Evolutionary conservation across 2,888 invertebrate genomes (phyloP), one percentile per base, ranked within the genome.

Genomic region (Euspilapteryx auroguttella): DNA sequence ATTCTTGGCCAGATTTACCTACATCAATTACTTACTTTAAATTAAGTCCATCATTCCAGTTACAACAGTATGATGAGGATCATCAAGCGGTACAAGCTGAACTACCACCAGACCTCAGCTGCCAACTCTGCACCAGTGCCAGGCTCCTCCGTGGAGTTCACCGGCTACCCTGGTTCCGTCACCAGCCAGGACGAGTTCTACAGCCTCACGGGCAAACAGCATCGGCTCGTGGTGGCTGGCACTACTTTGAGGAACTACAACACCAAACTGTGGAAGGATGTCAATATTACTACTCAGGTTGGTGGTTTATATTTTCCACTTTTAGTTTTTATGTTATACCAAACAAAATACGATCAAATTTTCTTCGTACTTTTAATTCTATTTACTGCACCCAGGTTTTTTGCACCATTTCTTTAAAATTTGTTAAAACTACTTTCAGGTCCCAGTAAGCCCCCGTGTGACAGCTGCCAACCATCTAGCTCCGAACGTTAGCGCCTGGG

Each of bases 151-250:
- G 79, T 90, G 12, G 80, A 85, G 7, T 91, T 93, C 65, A 86
- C 91, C 1, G 87, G 92, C 0, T 93, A 91, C 55, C 93, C 93
- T 0, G 93, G 89, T 7, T 81, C 86, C 9, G 51, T 92, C 21
- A 85, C 86, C 21, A 91, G 91, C 17, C 86, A 87, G 28, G 92
- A 93, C 53, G 92, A 92, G 49, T 88, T 87, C 53, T 92, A 92
- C 49, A 57, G 85, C 9, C 63, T 89, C 44, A 79, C 46, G 46
- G 85, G 81, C 2, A 48, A 68, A 2, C 75, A 81, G 4, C 68
- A 66, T 24, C 65, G 79, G 30, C 65, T 90, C 42, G 80, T 85
- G 6, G 75, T 89, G 2, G 80, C 86, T 7, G 93, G 94, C 33
- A 91, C 93, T 4, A 80, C 87, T 4, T 81, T 93, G 28, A 83